Conservation (phyloP, 2,797 vertebrate species). For the Dipus sagitta region DNA sequence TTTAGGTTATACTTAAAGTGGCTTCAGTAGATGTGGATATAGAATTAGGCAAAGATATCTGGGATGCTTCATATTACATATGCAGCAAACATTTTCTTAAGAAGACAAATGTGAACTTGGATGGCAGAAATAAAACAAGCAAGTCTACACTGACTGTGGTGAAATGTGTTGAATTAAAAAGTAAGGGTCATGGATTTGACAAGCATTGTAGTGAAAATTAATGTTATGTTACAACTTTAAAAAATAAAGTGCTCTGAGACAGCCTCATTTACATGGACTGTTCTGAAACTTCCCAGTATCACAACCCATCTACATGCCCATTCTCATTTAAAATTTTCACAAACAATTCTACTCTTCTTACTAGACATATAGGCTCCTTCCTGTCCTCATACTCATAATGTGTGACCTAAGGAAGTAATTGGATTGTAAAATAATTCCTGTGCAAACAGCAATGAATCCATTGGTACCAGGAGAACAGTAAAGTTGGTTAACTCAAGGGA, state of each 20-base stretch:
- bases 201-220: constrained; percentile 11
- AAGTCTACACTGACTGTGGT: constrained; percentile 23
- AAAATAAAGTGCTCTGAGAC: not conserved
- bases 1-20: constrained; percentile 2
- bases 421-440: constrained; percentile 17
- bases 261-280: not conserved
- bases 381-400: not conserved
- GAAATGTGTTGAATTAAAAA: constrained; percentile 27
- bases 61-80: not conserved
- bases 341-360: not conserved
- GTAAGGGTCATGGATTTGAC: not conserved
- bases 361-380: not conserved
- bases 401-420: constrained; percentile 3
- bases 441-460: constrained; percentile 34
- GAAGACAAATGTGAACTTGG: not conserved
- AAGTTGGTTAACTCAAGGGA: constrained; percentile 13
- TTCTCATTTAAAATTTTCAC: constrained; percentile 25
- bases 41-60: not conserved
- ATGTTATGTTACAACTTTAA: constrained; percentile 5
- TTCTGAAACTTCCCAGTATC: constrained; percentile 19
- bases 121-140: not conserved
- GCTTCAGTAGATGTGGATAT: not conserved
- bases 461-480: not conserved
- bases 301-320: not conserved
- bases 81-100: not conserved